Evolutionary conservation across 2,797 vertebrate species (phyloP).

Genomic region (Etheostoma perlongum): DNA sequence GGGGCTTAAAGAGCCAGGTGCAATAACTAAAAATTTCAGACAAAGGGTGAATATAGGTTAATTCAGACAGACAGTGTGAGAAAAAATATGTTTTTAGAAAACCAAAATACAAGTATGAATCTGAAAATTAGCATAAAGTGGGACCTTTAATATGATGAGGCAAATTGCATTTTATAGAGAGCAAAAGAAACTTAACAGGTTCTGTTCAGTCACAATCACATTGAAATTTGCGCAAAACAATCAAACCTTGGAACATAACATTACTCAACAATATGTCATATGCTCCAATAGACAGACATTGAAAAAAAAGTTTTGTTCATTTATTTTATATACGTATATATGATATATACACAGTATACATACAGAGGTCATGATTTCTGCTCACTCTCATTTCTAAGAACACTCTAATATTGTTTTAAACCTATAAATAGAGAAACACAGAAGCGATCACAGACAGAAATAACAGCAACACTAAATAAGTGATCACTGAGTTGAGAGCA

Average conservation of each 20-base stretch:
- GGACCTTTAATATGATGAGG: no score
- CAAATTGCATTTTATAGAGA: not conserved
- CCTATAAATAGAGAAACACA: not conserved
- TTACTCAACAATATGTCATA: not conserved
- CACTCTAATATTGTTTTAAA: not conserved
- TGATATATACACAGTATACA: no score
- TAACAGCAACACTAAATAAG: conserved; percentile 25
- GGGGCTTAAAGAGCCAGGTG: no score
- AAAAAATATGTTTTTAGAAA: not conserved
- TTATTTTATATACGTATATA: not conserved
- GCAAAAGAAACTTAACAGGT: not conserved
- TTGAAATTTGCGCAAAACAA: not conserved
- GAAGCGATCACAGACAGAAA: conserved; percentile 10
- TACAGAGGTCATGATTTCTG: not conserved
- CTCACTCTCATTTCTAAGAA: not conserved
- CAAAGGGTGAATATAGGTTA: no score
- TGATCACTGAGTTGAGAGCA: conserved; percentile 10
- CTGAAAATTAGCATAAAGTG: no score
- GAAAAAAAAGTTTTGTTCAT: not conserved
- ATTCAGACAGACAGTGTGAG: no score
- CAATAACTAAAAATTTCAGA: no score
- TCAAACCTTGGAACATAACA: not conserved
- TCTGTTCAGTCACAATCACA: conserved; percentile 5
- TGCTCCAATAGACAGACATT: not conserved
- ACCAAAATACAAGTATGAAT: no score